Evolutionary conservation across 2,888 invertebrate genomes (phyloP).

Genomic region (Sarcophaga subvicina): DNA sequence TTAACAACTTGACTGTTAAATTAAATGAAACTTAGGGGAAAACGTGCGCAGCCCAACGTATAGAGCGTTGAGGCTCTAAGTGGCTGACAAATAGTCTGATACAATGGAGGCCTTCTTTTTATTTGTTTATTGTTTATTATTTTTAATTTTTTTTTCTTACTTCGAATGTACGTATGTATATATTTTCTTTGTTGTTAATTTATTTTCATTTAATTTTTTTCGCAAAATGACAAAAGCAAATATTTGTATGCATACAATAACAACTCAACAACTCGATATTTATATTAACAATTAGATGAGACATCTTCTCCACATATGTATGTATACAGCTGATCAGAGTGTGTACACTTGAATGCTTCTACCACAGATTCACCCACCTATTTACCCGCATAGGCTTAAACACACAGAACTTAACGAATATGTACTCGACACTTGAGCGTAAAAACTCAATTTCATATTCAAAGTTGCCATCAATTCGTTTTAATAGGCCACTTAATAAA

Average conservation of each 20-base stretch:
- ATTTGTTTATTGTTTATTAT: constrained; percentile 48
- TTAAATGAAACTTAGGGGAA: constrained; percentile 59
- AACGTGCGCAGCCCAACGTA: constrained; percentile 63
- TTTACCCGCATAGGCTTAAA: background rate
- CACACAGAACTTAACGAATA: too few species aligned
- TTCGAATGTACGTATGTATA: background rate
- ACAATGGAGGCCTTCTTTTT: constrained; percentile 60
- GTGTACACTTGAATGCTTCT: background rate
- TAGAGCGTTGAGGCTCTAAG: constrained; percentile 56
- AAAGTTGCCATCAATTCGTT: constrained; percentile 17
- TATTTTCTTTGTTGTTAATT: background rate
- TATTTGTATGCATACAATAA: constrained; percentile 39
- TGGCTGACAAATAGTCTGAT: constrained; percentile 65
- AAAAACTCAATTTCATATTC: background rate
- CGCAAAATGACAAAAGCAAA: constrained; percentile 53
- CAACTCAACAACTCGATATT: constrained; percentile 47
- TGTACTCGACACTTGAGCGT: background rate
- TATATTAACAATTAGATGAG: constrained; percentile 59
- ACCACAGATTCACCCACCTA: background rate
- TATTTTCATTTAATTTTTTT: constrained; percentile 21
- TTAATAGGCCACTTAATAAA: background rate
- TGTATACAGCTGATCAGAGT: background rate
- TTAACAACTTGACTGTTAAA: constrained; percentile 55
- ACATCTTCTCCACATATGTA: constrained; percentile 25
- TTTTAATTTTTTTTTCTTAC: constrained; percentile 12